phyloP scores from a whole-genome alignment of 2,888 invertebrate species.

The Spatulosminthurus flaviceps region DNA sequence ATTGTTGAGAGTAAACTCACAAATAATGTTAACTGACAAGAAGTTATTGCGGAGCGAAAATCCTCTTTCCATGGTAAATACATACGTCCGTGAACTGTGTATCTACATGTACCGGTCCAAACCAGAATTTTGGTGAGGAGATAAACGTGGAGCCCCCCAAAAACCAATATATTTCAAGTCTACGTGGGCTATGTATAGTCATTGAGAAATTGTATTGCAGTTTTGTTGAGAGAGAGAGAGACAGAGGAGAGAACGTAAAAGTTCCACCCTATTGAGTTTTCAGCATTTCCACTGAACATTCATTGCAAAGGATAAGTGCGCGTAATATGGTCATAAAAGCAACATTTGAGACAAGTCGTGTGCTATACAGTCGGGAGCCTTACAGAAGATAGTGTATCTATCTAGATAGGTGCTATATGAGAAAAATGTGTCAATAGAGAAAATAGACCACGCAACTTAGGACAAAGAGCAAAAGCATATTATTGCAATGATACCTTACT shows the following conservation, averaged over 20 bases:
- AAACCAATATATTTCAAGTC: not conserved
- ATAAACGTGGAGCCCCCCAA: not conserved
- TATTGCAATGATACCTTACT: conserved; percentile 30
- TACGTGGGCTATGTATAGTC: not conserved
- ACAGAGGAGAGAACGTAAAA: not conserved
- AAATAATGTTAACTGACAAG: too few relatives aligned
- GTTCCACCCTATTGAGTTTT: conserved; percentile 21
- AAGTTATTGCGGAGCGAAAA: not conserved
- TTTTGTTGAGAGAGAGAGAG: conserved; percentile 17
- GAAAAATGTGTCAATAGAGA: conserved; percentile 28
- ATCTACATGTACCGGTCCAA: not conserved
- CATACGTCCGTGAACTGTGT: not conserved
- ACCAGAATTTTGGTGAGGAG: conserved; percentile 3
- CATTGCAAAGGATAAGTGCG: not conserved
- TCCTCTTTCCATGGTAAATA: not conserved
- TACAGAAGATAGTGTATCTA: not conserved
- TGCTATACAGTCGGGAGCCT: not conserved
- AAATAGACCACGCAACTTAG: conserved; percentile 18
- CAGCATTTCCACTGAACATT: conserved; percentile 1
- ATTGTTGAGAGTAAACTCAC: too few relatives aligned
- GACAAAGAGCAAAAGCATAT: conserved; percentile 30
- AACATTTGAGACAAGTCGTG: not conserved
- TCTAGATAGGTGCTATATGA: too few relatives aligned
- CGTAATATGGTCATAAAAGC: conserved; percentile 8
- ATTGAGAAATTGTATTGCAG: conserved; percentile 14